Evolutionary conservation across 2,888 invertebrate genomes (phyloP), one percentile per base, ranked within the genome.

Genomic region (Cosmia trapezina): DNA sequence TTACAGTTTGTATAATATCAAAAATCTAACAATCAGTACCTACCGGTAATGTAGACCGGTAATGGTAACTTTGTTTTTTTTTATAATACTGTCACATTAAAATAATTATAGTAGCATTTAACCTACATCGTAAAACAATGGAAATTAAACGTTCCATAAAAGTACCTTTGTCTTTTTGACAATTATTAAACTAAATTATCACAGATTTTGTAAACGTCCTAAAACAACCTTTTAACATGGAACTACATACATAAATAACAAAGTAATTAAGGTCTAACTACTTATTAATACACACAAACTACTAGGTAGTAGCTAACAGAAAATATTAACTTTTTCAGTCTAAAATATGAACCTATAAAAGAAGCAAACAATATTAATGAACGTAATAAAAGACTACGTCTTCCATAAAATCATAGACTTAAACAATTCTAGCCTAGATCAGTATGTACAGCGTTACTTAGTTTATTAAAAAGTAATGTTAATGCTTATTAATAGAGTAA

Each of bases 191-290:
- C 76, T 83, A 77, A 86, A 85, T 74, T 86, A 86, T 86, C 86
- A 86, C 86, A 86, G 86, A 85, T 83, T 86, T 86, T 69, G 65
- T 76, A 86, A 85, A 81, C 67, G 43, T 83, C 71, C 63, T 73
- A 73, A 77, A 82, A 73, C 72, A 80, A 70, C 45, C 12, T 67
- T 65, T 76, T 64, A 17, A 66, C 56, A 43, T 62, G 14, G 70
- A 65, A 56, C 14, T 59, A 57, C 37, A 62, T 67, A 65, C 33
- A 54, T 28, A 62, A 14, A 37, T 41, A 60, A 51, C 3, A 59
- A 73, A 70, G 22, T 53, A 61, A 47, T 51, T 66, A 56, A 54
- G 6, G 11, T 59, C 11, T 37, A 51, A 53, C 12, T 60, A 43
- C 47, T 6, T 59, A 28, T 14, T 11, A 63, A n/a, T 77, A 66